Evolutionary conservation across 2,888 invertebrate genomes (phyloP).

Genomic region (Zhuqinia jingwanae): DNA sequence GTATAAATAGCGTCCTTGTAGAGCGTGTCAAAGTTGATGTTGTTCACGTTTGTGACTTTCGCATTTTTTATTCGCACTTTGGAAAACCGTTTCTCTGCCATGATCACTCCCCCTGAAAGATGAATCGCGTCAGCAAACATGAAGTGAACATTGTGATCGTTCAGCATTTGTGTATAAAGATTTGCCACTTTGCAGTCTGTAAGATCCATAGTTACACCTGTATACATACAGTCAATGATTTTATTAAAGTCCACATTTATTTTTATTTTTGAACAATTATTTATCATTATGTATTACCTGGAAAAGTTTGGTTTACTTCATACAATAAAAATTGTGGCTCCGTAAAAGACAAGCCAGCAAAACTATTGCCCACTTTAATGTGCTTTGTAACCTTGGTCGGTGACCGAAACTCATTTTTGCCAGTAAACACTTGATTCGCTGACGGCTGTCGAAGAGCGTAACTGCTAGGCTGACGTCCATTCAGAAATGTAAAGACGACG

Average conservation of each 20-base stretch:
- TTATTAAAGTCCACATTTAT: too few species aligned
- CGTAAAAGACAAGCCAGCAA: constrained; percentile 62
- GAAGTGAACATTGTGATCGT: constrained; percentile 36
- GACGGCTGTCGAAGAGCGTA: constrained; percentile 62
- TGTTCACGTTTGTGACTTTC: constrained; percentile 11
- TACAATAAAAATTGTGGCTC: constrained; percentile 63
- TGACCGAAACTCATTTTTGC: constrained; percentile 59
- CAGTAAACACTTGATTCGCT: constrained; percentile 59
- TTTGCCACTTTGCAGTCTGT: background rate
- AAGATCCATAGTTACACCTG: constrained; percentile 62
- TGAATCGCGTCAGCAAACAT: constrained; percentile 60
- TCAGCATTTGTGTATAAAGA: constrained; percentile 43
- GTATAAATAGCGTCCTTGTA: constrained; percentile 57
- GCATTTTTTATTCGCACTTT: background rate
- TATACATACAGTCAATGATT: too few species aligned
- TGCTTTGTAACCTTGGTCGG: constrained; percentile 7
- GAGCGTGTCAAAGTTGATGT: constrained; percentile 50
- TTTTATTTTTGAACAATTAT: too few species aligned
- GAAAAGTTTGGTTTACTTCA: constrained; percentile 72
- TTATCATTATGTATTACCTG: too few species aligned
- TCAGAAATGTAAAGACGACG: constrained; percentile 40
- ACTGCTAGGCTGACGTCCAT: constrained; percentile 63
- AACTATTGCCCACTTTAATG: background rate
- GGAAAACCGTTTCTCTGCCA: constrained; percentile 27
- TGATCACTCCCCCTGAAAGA: constrained; percentile 34